A percentile compares a stretch with the other conserved stretches of the same genome.
Conservation (phyloP, 2,888 invertebrate genomes). For the Ellobium chinense region DNA sequence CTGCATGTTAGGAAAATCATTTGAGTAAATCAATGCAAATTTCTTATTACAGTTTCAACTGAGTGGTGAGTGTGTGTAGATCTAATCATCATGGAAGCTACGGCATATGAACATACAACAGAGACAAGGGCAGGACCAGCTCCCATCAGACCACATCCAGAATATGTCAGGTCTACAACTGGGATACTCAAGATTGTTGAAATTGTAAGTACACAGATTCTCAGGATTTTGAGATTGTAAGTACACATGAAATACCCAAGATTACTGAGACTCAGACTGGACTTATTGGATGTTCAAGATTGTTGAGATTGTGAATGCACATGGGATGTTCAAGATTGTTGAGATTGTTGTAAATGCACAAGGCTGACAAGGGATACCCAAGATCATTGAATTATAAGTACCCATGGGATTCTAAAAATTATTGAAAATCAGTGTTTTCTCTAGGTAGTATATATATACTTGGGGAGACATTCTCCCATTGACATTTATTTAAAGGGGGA, state of each 20-base stretch:
- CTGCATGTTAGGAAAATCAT: no score
- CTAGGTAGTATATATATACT: no score
- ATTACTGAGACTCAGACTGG: not conserved
- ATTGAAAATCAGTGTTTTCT: no score
- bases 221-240: not conserved
- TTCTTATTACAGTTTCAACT: no score
- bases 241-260: not conserved
- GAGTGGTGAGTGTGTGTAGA: not conserved
- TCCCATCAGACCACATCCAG: slow-evolving; percentile 62
- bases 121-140: slow-evolving; percentile 53
- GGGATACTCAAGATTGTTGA: slow-evolving; percentile 75
- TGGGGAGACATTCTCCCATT: no score
- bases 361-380: no score
- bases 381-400: no score
- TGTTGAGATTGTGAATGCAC: not conserved
- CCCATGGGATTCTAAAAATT: no score
- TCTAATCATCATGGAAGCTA: slow-evolving; percentile 28
- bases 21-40: no score
- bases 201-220: slow-evolving; percentile 65
- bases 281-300: not conserved
- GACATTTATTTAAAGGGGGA: no score
- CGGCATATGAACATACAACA: slow-evolving; percentile 63
- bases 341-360: no score
- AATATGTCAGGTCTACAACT: slow-evolving; percentile 64
- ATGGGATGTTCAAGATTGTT: not conserved